Evolutionary conservation across 2,797 vertebrate species (phyloP).

Genomic region (Phrynocephalus forsythii): DNA sequence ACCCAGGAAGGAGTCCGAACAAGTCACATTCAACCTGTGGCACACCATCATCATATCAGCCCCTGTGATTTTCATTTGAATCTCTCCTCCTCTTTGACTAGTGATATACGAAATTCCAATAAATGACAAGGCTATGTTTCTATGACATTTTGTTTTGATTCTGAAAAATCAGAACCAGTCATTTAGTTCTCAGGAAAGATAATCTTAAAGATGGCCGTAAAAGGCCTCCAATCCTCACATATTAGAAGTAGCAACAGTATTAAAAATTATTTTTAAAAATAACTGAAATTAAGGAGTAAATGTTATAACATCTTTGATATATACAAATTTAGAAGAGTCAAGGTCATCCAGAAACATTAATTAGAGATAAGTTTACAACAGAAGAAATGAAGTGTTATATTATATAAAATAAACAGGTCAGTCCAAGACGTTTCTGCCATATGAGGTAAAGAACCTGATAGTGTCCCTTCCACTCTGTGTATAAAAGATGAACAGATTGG

Average conservation of each 20-base stretch:
- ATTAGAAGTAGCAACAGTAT: too few species aligned
- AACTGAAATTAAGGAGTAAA: neutral
- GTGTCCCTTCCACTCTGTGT: neutral
- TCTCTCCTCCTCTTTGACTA: neutral
- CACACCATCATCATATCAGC: too few species aligned
- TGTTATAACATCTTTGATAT: neutral
- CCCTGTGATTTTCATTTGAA: neutral
- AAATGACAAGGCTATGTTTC: neutral
- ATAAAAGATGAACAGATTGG: neutral
- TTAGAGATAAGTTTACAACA: neutral
- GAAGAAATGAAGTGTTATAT: neutral
- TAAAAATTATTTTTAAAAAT: too few species aligned
- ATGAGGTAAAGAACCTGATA: neutral
- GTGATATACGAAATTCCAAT: neutral
- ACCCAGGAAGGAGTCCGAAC: too few species aligned
- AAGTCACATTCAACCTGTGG: too few species aligned
- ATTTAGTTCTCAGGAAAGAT: neutral
- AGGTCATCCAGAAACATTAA: neutral
- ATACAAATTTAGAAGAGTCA: neutral
- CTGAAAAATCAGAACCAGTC: slow-evolving; percentile 42
- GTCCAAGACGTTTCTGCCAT: neutral
- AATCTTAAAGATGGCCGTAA: too few species aligned
- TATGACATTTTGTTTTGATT: slow-evolving; percentile 4
- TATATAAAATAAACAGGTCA: neutral
- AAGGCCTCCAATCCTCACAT: too few species aligned